Evolutionary conservation across 2,888 invertebrate genomes (phyloP), one percentile per base, ranked within the genome.

Genomic region (Troides helena): DNA sequence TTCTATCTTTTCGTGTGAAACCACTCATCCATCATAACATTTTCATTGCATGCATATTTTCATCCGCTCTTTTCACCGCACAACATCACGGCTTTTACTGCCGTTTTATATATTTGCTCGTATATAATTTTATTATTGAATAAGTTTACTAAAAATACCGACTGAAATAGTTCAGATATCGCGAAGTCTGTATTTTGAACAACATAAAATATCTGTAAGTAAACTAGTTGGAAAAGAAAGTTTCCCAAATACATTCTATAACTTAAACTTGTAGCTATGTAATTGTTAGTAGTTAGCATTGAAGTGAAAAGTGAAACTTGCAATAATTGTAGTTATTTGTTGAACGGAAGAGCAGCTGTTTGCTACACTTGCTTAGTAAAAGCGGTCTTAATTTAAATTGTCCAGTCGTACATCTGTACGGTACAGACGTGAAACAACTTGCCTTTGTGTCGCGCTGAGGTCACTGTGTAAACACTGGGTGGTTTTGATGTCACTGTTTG

Each of bases 351-450:
- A 57, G 57, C 57, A 56, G 61, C 56, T 65, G 53, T 69, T 69
- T 61, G 61, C 30, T 69, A 23, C 65, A 62, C 30, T 25, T 4
- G 65, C 36, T 62, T 58, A 25, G 30, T 56, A 62, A 65, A 69
- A 65, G 58, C 50, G 59, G 30, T 70, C 57, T 67, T 70, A 67
- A 70, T 70, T 70, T 67, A 70, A 65, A 67, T 53, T 70, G 67
- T 59, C 57, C 70, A 61, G 66, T 36, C 43, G 63, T 66, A 46
- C 46, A 14, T 46, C 46, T 62, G 25, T 46, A 25, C 43, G 56
- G 39, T 8, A 67, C 46, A 70, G 64, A 67, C 65, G 65, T 56
- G 30, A 25, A 67, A 61, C 70, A 64, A 70, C 64, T 70, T 65
- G 70, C 64, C 70, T 70, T 67, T 67, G 67, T 67, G 67, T 61